Evolutionary conservation across 1,140 invertebrate genomes (phyloP).

Genomic region (Drosophila grimshawi): DNA sequence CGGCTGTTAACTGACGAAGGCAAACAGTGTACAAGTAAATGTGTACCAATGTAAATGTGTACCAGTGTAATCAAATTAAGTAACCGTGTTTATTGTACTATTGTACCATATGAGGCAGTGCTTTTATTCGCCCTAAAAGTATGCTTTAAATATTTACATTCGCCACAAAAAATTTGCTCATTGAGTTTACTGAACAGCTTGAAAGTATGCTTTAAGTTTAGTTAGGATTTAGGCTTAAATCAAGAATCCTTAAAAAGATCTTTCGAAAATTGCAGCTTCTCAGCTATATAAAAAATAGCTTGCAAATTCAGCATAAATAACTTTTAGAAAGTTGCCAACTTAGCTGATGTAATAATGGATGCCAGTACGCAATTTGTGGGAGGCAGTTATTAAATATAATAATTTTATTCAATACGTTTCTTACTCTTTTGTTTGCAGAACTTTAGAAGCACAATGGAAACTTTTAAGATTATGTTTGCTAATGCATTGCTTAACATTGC

Average conservation of each 20-base stretch:
- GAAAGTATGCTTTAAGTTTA: too few relatives aligned
- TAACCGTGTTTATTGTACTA: too few relatives aligned
- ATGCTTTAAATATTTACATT: not conserved
- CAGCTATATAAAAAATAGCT: not conserved
- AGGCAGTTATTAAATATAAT: slow-evolving; percentile 7
- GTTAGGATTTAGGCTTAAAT: too few relatives aligned
- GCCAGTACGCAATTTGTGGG: not conserved
- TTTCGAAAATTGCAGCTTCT: not conserved
- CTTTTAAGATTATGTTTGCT: slow-evolving; percentile 10
- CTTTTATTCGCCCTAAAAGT: not conserved
- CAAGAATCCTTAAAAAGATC: not conserved
- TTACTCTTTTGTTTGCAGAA: slow-evolving; percentile 1
- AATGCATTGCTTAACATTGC: slow-evolving; percentile 40
- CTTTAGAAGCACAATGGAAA: slow-evolving; percentile 17
- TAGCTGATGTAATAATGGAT: not conserved
- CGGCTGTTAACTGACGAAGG: too few relatives aligned
- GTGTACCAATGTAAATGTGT: too few relatives aligned
- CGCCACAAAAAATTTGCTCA: not conserved
- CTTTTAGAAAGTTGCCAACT: not conserved
- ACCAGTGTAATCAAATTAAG: not conserved
- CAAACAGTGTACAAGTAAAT: too few relatives aligned
- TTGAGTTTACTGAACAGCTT: too few relatives aligned
- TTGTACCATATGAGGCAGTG: too few relatives aligned
- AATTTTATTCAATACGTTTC: slow-evolving; percentile 4
- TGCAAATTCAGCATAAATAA: not conserved